Base-by-base conservation (phyloP, 2,888 invertebrate genomes). In the Spialia ferax region DNA sequence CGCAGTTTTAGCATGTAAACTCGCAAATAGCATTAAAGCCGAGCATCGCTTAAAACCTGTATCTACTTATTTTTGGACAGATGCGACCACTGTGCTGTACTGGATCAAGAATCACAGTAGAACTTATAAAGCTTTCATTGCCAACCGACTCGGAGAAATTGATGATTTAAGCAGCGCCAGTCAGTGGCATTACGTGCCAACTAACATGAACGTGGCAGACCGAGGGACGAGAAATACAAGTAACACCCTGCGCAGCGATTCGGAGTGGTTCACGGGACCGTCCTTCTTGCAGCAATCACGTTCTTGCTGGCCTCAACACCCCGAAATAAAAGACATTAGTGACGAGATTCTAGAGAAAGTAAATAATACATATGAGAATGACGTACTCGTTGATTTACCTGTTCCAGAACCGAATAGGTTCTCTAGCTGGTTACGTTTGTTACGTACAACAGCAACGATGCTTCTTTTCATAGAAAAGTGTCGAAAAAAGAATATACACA, bases 71-170 rank as follows among this genome's bases (percentile, higher is more conserved):
- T 71, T 26, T n/a, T 71, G 71, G 71, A 56, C 64, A 15, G 71
- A 71, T 35, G 69, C 71, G 5, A 66, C 15, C 2, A 74, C 75
- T 1, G 71, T 70, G 1, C 42, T 73, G 0, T 45, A 63, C 1
- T 72, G 73, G 73, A 63, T 73, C 5, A 63, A 68, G 0, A 68
- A 60, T 29, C 70, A 71, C 3, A 48, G 73, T 7, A 56, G 74
- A 2, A 10, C 48, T 0, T 73, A 65, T 63, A 72, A 72, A 59
- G 59, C 68, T 0, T 73, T 70, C 45, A 71, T 73, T 13, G 74
- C 74, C 1, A 73, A 77, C 60, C 20, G 74, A 4, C n/a, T 75
- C 0, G 74, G 71, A 1, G 71, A 71, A 15, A 76, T 75, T 13
- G 57, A 65, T 15, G 74, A 75, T 4, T 57, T 15, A 8, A 62